phyloP scores from a whole-genome alignment of 1,140 invertebrate species.

The Mizuhopecten yessoensis region DNA sequence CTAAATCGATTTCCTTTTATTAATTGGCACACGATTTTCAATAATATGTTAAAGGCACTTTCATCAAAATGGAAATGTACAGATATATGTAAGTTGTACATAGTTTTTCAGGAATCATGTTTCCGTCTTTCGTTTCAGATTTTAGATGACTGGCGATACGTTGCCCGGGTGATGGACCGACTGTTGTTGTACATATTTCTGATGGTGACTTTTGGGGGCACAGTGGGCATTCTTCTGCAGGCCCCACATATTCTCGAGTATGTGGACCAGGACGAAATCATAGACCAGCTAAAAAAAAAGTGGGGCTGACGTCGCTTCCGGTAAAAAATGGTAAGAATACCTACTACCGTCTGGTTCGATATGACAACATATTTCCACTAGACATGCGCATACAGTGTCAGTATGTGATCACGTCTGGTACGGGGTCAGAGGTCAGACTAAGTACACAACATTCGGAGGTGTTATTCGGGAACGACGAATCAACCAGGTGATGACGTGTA shows the following conservation, averaged over 20 bases:
- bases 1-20: too few species aligned
- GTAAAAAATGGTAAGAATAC: not conserved
- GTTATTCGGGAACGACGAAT: not conserved
- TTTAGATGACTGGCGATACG: constrained; percentile 97
- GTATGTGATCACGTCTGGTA: not conserved
- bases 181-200: constrained; percentile 99
- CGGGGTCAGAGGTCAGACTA: not conserved
- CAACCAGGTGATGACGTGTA: not conserved
- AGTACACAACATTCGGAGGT: not conserved
- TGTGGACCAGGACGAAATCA: constrained; percentile 79
- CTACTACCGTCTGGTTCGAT: not conserved
- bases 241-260: constrained; percentile 99
- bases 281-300: constrained; percentile 66
- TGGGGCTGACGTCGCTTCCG: constrained; percentile 28
- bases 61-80: too few species aligned
- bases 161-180: constrained; percentile 99
- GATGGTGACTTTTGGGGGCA: constrained; percentile 96
- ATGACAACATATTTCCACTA: not conserved
- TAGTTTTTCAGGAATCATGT: not conserved
- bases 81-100: too few species aligned
- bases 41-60: too few species aligned
- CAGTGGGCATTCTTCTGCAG: constrained; percentile 98
- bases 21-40: too few species aligned
- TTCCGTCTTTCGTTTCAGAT: constrained; percentile 70
- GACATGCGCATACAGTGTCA: not conserved